phyloP scores from a whole-genome alignment of 1,140 invertebrate species.

The Stegodyphus dumicola region DNA sequence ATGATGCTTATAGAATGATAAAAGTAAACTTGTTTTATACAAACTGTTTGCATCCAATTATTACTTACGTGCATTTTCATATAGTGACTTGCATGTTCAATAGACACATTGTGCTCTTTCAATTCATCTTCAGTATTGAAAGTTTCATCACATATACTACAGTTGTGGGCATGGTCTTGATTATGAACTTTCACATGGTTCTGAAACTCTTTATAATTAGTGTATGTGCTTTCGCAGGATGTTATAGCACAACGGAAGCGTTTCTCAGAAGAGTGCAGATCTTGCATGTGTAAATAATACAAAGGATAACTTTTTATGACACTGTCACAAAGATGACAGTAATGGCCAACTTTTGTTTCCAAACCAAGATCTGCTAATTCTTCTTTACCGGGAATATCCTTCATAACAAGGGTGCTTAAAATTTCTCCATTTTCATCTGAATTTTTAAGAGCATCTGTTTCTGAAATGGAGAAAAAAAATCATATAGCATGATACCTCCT shows the following conservation, averaged over 20 bases:
- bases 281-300: slow-evolving; percentile 64
- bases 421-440: slow-evolving; percentile 6
- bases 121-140: slow-evolving; percentile 62
- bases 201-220: slow-evolving; percentile 55
- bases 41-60: not conserved
- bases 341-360: slow-evolving; percentile 62
- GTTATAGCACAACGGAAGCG: slow-evolving; percentile 63
- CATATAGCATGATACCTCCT: too few relatives aligned
- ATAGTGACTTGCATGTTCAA: slow-evolving; percentile 63
- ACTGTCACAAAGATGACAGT: slow-evolving; percentile 62
- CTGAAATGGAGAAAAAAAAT: too few relatives aligned
- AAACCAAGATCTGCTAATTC: slow-evolving; percentile 53
- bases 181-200: not conserved
- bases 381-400: slow-evolving; percentile 47
- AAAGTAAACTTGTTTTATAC: not conserved
- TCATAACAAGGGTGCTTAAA: not conserved
- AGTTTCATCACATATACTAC: slow-evolving; percentile 61
- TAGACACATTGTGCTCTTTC: slow-evolving; percentile 61
- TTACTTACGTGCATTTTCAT: slow-evolving; percentile 61
- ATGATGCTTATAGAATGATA: not conserved
- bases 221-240: slow-evolving; percentile 61
- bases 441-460: too few relatives aligned
- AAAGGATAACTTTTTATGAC: slow-evolving; percentile 63
- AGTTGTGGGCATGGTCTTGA: slow-evolving; percentile 2
- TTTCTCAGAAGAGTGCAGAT: slow-evolving; percentile 63